Percentiles rank a stretch among this genome's conserved stretches.
phyloP scores from a whole-genome alignment of 2,797 vertebrate genomes.

The Anas bahamensis region DNA sequence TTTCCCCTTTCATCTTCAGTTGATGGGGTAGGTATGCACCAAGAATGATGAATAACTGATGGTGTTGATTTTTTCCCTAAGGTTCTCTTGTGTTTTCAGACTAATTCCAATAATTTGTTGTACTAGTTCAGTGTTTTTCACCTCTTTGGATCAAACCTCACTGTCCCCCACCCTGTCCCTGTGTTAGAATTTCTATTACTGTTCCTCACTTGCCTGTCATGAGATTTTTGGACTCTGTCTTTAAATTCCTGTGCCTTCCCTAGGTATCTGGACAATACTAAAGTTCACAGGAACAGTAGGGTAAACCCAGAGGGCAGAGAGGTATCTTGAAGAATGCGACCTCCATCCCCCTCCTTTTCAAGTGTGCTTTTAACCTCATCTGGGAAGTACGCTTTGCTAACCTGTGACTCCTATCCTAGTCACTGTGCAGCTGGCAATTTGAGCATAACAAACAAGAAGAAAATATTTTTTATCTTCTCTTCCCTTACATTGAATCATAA shows the following conservation, averaged over 20 bases:
- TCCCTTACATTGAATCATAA: background rate
- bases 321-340: background rate
- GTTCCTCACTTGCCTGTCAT: background rate
- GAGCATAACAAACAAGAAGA: background rate
- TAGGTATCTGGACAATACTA: background rate
- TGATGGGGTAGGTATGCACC: background rate
- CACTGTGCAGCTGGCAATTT: background rate
- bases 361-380: background rate
- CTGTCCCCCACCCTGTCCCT: background rate
- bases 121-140: background rate
- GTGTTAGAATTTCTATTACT: background rate
- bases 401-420: background rate
- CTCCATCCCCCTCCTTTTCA: background rate
- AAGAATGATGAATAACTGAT: background rate
- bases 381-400: background rate
- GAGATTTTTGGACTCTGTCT: background rate
- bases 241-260: background rate
- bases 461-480: background rate
- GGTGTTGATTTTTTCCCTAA: background rate
- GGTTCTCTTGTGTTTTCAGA: background rate
- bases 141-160: background rate
- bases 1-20: background rate
- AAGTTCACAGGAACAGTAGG: background rate
- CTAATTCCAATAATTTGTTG: background rate
- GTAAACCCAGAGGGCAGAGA: background rate